phyloP scores from a whole-genome alignment of 2,888 invertebrate genomes.

The Spialia ferax region DNA sequence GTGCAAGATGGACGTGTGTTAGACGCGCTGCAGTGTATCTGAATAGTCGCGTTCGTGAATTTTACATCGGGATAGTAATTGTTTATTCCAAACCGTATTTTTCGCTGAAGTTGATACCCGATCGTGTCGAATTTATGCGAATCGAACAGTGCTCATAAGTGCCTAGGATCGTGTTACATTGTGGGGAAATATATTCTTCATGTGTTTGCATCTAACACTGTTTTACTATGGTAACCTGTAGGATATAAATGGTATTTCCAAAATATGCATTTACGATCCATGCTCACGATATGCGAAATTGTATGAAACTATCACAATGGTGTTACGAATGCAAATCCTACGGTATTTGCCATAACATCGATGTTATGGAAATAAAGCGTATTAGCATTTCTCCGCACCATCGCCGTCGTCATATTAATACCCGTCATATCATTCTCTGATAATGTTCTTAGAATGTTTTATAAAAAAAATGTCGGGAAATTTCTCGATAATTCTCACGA shows the following conservation, averaged over 20 bases:
- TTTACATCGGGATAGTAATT: slow-evolving; percentile 47
- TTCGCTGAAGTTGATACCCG: slow-evolving; percentile 14
- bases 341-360: slow-evolving; percentile 4
- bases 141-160: slow-evolving; percentile 47
- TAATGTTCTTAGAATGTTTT: background rate
- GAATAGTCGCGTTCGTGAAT: slow-evolving; percentile 59
- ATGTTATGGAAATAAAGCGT: slow-evolving; percentile 8
- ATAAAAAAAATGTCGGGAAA: background rate
- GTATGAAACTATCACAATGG: background rate
- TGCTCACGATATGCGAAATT: slow-evolving; percentile 8
- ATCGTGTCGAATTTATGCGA: slow-evolving; percentile 35
- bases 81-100: slow-evolving; percentile 45
- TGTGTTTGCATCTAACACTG: slow-evolving; percentile 60
- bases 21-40: slow-evolving; percentile 14
- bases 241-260: slow-evolving; percentile 36
- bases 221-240: slow-evolving; percentile 43
- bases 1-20: slow-evolving; percentile 61
- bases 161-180: slow-evolving; percentile 56
- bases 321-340: slow-evolving; percentile 12
- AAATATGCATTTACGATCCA: too few relatives aligned
- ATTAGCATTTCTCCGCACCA: background rate
- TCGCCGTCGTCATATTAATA: background rate
- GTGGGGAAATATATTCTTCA: slow-evolving; percentile 53
- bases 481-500: slow-evolving; percentile 2
- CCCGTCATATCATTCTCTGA: slow-evolving; percentile 6